Evolutionary conservation across 2,797 vertebrate species (phyloP), one percentile per base, ranked within the genome.

Genomic region (Lacerta bilineata): DNA sequence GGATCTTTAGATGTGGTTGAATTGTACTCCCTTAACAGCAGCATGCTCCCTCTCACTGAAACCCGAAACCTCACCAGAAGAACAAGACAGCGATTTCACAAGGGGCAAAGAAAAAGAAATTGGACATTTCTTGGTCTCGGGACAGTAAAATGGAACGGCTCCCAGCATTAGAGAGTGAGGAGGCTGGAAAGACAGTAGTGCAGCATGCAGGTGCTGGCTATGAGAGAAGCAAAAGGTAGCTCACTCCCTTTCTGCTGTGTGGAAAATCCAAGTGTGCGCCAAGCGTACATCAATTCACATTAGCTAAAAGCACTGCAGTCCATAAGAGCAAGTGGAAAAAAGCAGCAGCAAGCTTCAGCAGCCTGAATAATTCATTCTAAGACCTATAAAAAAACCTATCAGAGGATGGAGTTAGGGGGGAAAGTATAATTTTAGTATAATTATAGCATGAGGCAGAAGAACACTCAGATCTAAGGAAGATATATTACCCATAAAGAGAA

Each of bases 391-490:
- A 96, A 94, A 50, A 88, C 59, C 92, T 93, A 75, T 1, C 0
- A 90, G 91, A 74, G 89, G 93, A 93, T 93, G 93, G 92, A 95
- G 94, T 84, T 92, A 89, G 93, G 91, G 93, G 93, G 25, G 41
- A 59, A 93, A 95, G 93, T 92, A 94, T 94, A 94, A 93, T 95
- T 95, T 95, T 91, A 94, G 83, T 93, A 93, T 95, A 95, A 95
- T 96, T 95, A 95, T 95, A 96, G 95, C 78, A 93, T 86, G 74
- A 91, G 90, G 87, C 75, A 93, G 90, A 86, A 93, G 92, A 95
- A 83, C 83, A 78, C 74, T 92, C 83, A 68, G 93, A 89, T 90
- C 94, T 90, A 93, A 93, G 91, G 89, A 89, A 92, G 88, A 93
- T 86, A 46, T 85, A 74, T 93, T 96, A 95, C 84, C 93, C 92